Evolutionary conservation across 2,888 invertebrate species (phyloP).

Genomic region (Keiferia lycopersicella): DNA sequence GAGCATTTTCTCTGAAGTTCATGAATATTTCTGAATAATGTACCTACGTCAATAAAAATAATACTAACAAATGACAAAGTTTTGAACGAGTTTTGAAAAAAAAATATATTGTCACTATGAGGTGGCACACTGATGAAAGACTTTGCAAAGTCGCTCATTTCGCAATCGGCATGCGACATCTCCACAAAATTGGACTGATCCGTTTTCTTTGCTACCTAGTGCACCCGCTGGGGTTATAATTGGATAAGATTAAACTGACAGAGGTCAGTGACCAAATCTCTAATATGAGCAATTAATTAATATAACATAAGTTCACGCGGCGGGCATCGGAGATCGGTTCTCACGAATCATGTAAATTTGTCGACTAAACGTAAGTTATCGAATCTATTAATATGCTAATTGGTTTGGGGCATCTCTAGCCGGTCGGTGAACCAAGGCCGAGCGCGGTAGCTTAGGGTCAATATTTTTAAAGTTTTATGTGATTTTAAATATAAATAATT

Average conservation of each 20-base stretch:
- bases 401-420: conserved; percentile 72
- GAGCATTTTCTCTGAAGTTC: too few species aligned
- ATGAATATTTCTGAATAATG: too few species aligned
- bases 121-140: too few species aligned
- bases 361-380: conserved; percentile 80
- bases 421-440: conserved; percentile 75
- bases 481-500: neutral
- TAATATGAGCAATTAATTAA: conserved; percentile 78
- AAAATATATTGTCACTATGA: too few species aligned
- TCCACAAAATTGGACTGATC: too few species aligned
- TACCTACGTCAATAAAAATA: too few species aligned
- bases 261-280: conserved; percentile 63
- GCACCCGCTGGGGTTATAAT: conserved; percentile 11
- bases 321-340: conserved; percentile 71
- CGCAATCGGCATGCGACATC: too few species aligned
- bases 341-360: conserved; percentile 81
- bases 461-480: conserved; percentile 1
- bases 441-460: conserved; percentile 26
- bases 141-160: too few species aligned
- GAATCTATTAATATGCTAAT: conserved; percentile 81
- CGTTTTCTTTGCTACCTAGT: too few species aligned
- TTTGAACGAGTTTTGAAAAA: too few species aligned
- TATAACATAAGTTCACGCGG: conserved; percentile 79
- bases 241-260: conserved; percentile 62
- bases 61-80: too few species aligned